Evolutionary conservation across 23 tunicate species (phyloP).

Genomic region (Halocynthia aurantium): DNA sequence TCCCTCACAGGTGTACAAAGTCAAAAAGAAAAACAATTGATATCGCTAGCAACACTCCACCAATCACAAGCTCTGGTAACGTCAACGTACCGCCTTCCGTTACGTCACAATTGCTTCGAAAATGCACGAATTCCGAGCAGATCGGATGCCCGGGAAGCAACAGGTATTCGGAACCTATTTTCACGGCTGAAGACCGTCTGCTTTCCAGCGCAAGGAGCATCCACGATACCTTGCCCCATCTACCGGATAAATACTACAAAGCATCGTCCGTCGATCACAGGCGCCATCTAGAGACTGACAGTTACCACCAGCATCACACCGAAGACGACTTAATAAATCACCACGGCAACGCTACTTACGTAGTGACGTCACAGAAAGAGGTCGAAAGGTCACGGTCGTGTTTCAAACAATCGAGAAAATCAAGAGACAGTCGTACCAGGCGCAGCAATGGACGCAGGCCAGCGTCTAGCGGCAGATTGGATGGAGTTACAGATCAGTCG

Average conservation of each 20-base stretch:
- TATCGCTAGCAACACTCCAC: neutral
- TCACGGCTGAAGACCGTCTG: neutral
- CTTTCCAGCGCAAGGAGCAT: neutral
- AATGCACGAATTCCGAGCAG: neutral
- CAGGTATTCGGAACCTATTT: conserved; percentile 1
- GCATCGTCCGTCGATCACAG: conserved; percentile 2
- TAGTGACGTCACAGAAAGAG: conserved; percentile 3
- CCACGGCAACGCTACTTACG: neutral
- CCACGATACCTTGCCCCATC: conserved; percentile 1
- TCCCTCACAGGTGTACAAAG: conserved; percentile 4
- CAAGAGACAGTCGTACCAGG: neutral
- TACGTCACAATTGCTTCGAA: conserved; percentile 11
- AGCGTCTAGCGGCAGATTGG: neutral
- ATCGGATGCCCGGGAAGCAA: neutral
- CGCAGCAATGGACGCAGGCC: too few relatives aligned
- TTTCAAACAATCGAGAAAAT: conserved; percentile 3
- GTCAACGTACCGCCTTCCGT: conserved; percentile 13
- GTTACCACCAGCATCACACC: neutral
- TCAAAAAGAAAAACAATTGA: neutral
- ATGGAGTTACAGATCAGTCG: neutral
- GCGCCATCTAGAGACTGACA: neutral
- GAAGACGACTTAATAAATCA: neutral
- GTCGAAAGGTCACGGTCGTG: neutral
- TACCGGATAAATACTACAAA: neutral
- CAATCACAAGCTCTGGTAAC: conserved; percentile 3